Percentiles rank a stretch among this genome's conserved stretches.
Conservation (phyloP, 2,888 invertebrate species). For the Bellardia pandia region DNA sequence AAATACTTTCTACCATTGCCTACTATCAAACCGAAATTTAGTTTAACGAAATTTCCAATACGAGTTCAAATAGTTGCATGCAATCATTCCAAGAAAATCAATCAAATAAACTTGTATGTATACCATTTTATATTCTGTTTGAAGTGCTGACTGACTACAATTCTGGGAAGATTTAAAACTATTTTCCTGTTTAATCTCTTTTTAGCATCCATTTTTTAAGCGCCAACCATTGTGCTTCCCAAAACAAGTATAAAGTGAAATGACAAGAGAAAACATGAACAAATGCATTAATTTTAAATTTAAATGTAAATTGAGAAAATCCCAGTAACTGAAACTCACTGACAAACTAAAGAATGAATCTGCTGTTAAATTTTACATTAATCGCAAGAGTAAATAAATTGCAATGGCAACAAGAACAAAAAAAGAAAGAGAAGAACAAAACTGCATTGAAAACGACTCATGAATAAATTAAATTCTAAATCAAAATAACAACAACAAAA, state of each 20-base stretch:
- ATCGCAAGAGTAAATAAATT: conserved; percentile 66
- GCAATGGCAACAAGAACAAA: conserved; percentile 3
- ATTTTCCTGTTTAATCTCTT: background rate
- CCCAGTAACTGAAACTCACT: background rate
- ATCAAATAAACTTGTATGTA: background rate
- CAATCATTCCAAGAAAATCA: background rate
- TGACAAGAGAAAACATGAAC: conserved; percentile 16
- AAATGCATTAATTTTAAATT: conserved; percentile 58
- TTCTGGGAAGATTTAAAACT: conserved; percentile 36
- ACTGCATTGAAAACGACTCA: conserved; percentile 64
- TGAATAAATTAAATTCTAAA: conserved; percentile 71
- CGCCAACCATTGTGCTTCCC: conserved; percentile 25
- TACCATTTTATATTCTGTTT: conserved; percentile 8
- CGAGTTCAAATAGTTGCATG: background rate
- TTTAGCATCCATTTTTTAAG: conserved; percentile 15
- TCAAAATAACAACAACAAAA: conserved; percentile 46
- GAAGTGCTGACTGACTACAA: background rate
- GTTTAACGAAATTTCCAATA: no score
- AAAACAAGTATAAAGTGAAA: conserved; percentile 6
- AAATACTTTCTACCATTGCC: no score
- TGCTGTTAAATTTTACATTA: conserved; percentile 57
- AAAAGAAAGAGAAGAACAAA: background rate
- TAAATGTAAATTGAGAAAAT: conserved; percentile 53
- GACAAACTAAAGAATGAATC: conserved; percentile 26
- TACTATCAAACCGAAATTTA: no score